Conservation (phyloP, 2,113 vertebrate genomes). For the Malurus elegans region DNA sequence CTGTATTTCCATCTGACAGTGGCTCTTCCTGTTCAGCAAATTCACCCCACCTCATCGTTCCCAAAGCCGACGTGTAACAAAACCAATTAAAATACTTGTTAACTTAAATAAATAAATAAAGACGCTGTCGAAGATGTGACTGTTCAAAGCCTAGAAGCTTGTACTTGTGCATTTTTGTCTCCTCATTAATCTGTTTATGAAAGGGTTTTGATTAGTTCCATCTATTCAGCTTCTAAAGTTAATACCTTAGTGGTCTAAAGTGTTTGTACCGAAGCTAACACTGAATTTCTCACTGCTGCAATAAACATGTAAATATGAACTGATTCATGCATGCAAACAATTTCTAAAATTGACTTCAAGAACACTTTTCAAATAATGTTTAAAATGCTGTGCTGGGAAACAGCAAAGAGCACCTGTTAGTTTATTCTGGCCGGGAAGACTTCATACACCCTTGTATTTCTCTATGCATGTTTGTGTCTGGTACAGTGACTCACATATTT, state of each 20-base stretch:
- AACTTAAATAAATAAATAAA: constrained; percentile 49
- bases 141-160: constrained; percentile 17
- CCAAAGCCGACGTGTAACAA: not conserved
- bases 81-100: constrained; percentile 40
- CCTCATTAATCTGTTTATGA: constrained; percentile 53
- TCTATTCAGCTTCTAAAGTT: constrained; percentile 25
- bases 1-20: not conserved
- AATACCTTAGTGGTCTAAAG: not conserved
- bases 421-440: not conserved
- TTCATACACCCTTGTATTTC: not conserved
- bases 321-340: not conserved
- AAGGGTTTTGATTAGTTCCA: constrained; percentile 38
- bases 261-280: not conserved
- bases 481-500: not conserved
- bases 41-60: not conserved
- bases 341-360: constrained; percentile 9
- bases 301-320: constrained; percentile 37
- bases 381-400: not conserved
- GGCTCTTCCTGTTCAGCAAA: not conserved
- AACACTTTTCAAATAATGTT: not conserved
- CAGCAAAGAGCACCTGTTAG: not conserved
- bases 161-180: constrained; percentile 19
- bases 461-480: not conserved
- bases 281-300: not conserved
- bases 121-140: not conserved